Evolutionary conservation across 2,113 vertebrate species (phyloP).

Genomic region (Lophius piscatorius): DNA sequence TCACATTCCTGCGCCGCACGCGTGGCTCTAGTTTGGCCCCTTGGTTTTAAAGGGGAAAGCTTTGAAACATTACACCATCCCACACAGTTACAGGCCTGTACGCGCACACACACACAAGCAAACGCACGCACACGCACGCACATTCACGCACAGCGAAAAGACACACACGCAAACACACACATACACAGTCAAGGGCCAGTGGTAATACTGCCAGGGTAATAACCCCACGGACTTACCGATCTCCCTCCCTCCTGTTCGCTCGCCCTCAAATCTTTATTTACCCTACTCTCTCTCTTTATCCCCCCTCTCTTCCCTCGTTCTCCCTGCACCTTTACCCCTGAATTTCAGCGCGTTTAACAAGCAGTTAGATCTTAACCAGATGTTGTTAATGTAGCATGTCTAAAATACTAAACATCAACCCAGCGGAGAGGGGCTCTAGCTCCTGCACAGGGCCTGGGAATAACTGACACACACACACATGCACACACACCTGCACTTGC

Average conservation of each 20-base stretch:
- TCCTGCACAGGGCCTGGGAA: constrained; percentile 79
- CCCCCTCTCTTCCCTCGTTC: constrained; percentile 53
- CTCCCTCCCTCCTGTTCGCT: constrained; percentile 71
- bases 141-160: too few relatives aligned
- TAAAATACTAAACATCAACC: constrained; percentile 88
- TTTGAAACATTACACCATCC: constrained; percentile 83
- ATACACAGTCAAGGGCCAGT: constrained; percentile 83
- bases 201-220: constrained; percentile 85
- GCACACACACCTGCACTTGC: constrained; percentile 29
- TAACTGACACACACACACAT: constrained; percentile 55
- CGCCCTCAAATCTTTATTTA: constrained; percentile 77
- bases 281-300: constrained; percentile 64
- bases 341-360: constrained; percentile 87
- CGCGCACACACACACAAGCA: constrained; percentile 8
- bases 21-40: constrained; percentile 80
- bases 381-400: constrained; percentile 88
- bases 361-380: constrained; percentile 89
- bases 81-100: constrained; percentile 40
- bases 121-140: too few relatives aligned
- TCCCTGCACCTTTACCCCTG: constrained; percentile 64
- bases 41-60: constrained; percentile 75
- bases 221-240: constrained; percentile 84
- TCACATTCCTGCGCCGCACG: constrained; percentile 79
- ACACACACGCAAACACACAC: constrained; percentile 38
- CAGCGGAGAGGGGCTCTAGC: constrained; percentile 70